Evolutionary conservation across 1,140 invertebrate species (phyloP).

Genomic region (Colletes gigas): DNA sequence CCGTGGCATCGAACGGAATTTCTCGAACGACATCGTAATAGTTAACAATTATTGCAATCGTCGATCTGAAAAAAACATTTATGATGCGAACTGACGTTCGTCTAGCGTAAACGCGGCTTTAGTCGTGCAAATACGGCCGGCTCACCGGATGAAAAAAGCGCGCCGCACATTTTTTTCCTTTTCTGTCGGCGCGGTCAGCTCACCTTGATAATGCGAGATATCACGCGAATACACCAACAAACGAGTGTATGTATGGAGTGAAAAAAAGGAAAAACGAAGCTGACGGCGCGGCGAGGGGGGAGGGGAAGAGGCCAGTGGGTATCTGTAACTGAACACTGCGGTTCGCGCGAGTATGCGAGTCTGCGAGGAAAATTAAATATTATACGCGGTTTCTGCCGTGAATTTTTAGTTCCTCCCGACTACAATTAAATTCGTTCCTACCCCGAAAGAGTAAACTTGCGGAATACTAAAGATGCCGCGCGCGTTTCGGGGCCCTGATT

Average conservation of each 20-base stretch:
- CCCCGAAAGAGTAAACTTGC: neutral
- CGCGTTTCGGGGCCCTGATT: neutral
- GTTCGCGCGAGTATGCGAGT: conserved; percentile 29
- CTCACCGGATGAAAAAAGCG: conserved; percentile 58
- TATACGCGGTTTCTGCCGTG: neutral
- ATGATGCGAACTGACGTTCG: neutral
- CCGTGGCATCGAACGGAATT: neutral
- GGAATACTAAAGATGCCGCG: neutral
- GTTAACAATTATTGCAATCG: neutral
- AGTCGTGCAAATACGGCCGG: conserved; percentile 4
- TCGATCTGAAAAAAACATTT: neutral
- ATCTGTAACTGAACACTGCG: conserved; percentile 59
- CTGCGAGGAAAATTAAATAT: conserved; percentile 60
- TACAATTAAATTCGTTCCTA: neutral
- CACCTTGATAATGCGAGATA: conserved; percentile 71
- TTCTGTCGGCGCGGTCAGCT: conserved; percentile 53
- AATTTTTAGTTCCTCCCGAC: neutral
- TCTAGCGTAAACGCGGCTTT: conserved; percentile 18
- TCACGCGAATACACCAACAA: conserved; percentile 59
- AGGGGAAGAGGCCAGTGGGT: conserved; percentile 55
- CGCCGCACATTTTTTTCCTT: conserved; percentile 21
- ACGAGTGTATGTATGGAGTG: conserved; percentile 33
- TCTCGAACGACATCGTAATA: neutral
- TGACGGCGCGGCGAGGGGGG: neutral
- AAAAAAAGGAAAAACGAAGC: conserved; percentile 39